These are phyloP conservation scores for Desmophyllum pertusum DNA, from an alignment of 92 coral and sea anemone genomes.

Conservation along the genomic window DNA sequence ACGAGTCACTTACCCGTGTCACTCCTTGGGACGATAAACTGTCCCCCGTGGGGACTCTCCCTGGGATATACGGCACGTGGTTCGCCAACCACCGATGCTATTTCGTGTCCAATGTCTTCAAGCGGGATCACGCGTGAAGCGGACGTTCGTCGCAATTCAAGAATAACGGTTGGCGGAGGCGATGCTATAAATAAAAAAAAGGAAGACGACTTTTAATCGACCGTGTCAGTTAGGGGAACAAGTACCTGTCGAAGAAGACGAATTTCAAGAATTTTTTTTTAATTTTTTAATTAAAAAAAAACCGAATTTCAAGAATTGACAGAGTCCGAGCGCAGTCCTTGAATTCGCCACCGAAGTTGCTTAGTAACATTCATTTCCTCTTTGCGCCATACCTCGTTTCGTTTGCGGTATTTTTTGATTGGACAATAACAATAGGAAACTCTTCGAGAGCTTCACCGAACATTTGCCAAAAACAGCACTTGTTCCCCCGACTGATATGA, in stretches of 20 bases:
- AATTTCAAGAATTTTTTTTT: no score
- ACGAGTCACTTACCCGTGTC: conserved; percentile 23
- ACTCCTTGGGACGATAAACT: not conserved
- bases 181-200: conserved; percentile 1
- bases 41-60: not conserved
- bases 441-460: not conserved
- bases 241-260: no score
- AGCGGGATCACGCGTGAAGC: conserved; percentile 65
- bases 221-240: no score
- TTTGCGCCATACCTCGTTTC: no score
- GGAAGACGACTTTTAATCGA: not conserved
- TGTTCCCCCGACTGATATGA: not conserved
- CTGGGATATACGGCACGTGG: conserved; percentile 66
- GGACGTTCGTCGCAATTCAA: conserved; percentile 62
- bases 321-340: no score
- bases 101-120: conserved; percentile 52
- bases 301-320: no score
- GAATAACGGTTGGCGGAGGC: conserved; percentile 36
- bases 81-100: conserved; percentile 34
- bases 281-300: no score
- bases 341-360: no score
- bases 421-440: not conserved
- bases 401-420: not conserved
- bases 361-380: no score
- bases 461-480: not conserved